Conservation (phyloP, 2,797 vertebrate genomes). For the Pangasius krempfi region DNA sequence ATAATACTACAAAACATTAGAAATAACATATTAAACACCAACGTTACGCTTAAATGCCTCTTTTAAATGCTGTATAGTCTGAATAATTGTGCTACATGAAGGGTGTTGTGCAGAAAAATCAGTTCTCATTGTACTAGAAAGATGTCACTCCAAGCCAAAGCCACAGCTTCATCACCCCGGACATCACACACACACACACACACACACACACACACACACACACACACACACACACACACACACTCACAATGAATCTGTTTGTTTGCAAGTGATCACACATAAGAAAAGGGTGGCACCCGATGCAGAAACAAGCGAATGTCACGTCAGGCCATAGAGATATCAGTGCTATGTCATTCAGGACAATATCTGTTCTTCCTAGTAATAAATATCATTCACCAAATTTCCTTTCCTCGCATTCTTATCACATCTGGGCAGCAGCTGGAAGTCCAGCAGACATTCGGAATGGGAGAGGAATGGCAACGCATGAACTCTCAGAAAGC, state of each 20-base stretch:
- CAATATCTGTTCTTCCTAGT: background rate
- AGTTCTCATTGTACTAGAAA: constrained; percentile 1
- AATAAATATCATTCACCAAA: background rate
- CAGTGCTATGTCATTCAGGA: background rate
- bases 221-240: constrained; percentile 42
- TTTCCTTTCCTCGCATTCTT: background rate
- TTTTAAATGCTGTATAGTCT: background rate
- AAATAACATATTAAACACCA: background rate
- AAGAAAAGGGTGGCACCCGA: constrained; percentile 8
- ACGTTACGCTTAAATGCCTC: background rate
- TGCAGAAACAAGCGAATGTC: background rate
- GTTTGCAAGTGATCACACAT: constrained; percentile 48
- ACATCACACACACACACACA: constrained; percentile 59
- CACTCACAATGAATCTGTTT: constrained; percentile 73
- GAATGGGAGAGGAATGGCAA: background rate
- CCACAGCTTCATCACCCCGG: constrained; percentile 46
- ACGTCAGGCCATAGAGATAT: background rate
- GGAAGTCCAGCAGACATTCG: constrained; percentile 38
- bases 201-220: constrained; percentile 43
- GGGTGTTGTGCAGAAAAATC: background rate
- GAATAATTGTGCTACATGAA: background rate
- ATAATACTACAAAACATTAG: no score
- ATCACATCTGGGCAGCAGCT: constrained; percentile 66
- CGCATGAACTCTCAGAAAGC: background rate
- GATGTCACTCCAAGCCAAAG: constrained; percentile 1